A percentile compares a stretch with the other conserved stretches of the same genome.
Evolutionary conservation across 2,797 vertebrate genomes (phyloP).

Genomic region (Miichthys miiuy): DNA sequence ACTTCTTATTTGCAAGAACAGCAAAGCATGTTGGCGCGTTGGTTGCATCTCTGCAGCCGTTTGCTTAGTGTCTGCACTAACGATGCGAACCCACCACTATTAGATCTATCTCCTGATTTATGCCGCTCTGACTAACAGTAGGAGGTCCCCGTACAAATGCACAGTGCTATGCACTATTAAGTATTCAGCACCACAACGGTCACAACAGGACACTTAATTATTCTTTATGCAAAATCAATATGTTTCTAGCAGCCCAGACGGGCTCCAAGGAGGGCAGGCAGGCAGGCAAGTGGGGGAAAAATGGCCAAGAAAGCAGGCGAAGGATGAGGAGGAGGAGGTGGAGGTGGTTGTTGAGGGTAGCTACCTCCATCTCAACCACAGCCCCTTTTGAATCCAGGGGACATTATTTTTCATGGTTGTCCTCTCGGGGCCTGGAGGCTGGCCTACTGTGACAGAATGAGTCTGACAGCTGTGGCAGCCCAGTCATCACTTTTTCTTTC

Average conservation of each 20-base stretch:
- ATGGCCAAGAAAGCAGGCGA: constrained; percentile 2
- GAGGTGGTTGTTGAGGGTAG: neutral
- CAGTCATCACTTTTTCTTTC: constrained; percentile 58
- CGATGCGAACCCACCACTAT: constrained; percentile 39
- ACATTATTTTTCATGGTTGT: constrained; percentile 75
- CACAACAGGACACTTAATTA: constrained; percentile 78
- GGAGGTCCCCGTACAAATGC: constrained; percentile 54
- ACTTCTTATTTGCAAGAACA: constrained; percentile 23
- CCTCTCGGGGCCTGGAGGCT: constrained; percentile 55
- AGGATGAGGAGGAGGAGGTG: neutral
- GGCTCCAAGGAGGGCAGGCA: constrained; percentile 31
- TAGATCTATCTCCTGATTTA: constrained; percentile 56
- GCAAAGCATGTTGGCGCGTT: constrained; percentile 1
- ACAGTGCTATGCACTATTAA: constrained; percentile 46
- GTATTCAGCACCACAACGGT: constrained; percentile 62
- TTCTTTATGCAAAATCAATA: constrained; percentile 82
- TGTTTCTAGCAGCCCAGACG: constrained; percentile 55
- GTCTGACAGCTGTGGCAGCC: constrained; percentile 78
- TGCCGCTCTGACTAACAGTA: constrained; percentile 39
- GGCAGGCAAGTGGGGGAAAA: neutral
- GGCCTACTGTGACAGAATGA: constrained; percentile 72
- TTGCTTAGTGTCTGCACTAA: constrained; percentile 42
- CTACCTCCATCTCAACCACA: constrained; percentile 41
- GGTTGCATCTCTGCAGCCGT: constrained; percentile 25
- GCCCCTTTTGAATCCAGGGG: constrained; percentile 57